Percentiles rank a stretch among this genome's conserved stretches.
Evolutionary conservation across 2,797 vertebrate genomes (phyloP).

Genomic region (Hoplostethus atlanticus): DNA sequence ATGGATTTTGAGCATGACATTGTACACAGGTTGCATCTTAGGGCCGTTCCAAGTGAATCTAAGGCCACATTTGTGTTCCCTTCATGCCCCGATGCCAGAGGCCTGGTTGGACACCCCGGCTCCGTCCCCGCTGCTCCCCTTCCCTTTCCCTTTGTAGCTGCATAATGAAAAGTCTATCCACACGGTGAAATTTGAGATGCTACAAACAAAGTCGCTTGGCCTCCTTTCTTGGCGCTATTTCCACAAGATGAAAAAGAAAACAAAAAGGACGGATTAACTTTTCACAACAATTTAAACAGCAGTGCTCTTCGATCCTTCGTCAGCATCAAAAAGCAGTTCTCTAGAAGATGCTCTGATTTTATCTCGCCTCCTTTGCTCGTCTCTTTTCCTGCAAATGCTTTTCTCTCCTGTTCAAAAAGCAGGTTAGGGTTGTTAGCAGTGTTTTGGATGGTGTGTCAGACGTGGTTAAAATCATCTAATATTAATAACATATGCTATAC

Average conservation of each 20-base stretch:
- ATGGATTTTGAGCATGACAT: conserved; percentile 17
- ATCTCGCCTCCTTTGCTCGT: conserved; percentile 34
- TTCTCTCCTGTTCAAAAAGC: conserved; percentile 23
- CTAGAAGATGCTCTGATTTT: conserved; percentile 34
- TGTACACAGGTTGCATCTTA: conserved; percentile 54
- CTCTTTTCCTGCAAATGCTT: conserved; percentile 1
- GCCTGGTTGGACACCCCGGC: conserved; percentile 43
- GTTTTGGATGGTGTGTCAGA: conserved; percentile 4
- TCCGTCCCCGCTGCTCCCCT: conserved; percentile 65
- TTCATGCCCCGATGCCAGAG: conserved; percentile 61
- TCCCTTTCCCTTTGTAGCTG: conserved; percentile 68
- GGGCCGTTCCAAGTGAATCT: conserved; percentile 49
- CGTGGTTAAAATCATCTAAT: conserved; percentile 20
- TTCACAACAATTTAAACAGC: conserved; percentile 81
- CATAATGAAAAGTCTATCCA: conserved; percentile 81
- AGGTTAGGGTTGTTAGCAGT: background rate
- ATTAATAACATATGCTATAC: conserved; percentile 17
- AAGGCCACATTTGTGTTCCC: conserved; percentile 60
- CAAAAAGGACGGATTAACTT: conserved; percentile 80
- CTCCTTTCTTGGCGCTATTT: conserved; percentile 66
- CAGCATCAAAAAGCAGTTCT: conserved; percentile 27
- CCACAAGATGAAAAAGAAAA: conserved; percentile 76
- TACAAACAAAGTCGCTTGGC: conserved; percentile 78
- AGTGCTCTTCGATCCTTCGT: conserved; percentile 66
- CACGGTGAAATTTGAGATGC: conserved; percentile 82